Conservation (phyloP, 2,113 vertebrate species). For the Megalops atlanticus region DNA sequence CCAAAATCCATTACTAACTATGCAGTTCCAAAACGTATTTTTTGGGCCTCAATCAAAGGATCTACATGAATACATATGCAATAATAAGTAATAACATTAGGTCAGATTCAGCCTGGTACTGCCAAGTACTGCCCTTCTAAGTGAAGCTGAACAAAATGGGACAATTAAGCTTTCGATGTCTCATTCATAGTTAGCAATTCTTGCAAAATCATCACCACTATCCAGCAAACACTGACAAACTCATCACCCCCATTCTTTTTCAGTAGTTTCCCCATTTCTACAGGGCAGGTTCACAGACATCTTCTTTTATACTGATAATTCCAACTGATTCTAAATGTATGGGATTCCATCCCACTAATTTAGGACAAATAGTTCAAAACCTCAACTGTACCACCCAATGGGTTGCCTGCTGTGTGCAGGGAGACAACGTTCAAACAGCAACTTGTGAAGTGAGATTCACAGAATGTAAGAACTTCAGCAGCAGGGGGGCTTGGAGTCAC, state of each 20-base stretch:
- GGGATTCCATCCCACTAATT: slow-evolving; percentile 7
- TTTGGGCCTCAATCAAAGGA: not conserved
- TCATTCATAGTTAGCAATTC: not conserved
- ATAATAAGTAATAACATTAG: not conserved
- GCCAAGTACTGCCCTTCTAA: not conserved
- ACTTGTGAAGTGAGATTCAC: not conserved
- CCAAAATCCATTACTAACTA: slow-evolving; percentile 34
- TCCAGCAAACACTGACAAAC: not conserved
- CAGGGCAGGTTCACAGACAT: not conserved
- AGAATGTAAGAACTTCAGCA: not conserved
- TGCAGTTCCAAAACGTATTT: not conserved
- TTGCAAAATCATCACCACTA: not conserved
- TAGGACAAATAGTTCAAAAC: too few species aligned
- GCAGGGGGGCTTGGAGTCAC: not conserved
- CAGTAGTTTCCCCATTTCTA: not conserved
- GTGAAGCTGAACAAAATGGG: not conserved
- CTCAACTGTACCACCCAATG: too few species aligned
- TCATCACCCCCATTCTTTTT: not conserved
- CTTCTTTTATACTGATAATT: not conserved
- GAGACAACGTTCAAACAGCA: not conserved
- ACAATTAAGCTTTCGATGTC: not conserved
- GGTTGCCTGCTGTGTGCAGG: not conserved
- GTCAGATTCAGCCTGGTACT: not conserved
- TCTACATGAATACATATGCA: not conserved
- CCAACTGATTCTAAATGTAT: not conserved